Evolutionary conservation across 2,888 invertebrate species (phyloP), one percentile per base, ranked within the genome.

Genomic region (Aquatica leii): DNA sequence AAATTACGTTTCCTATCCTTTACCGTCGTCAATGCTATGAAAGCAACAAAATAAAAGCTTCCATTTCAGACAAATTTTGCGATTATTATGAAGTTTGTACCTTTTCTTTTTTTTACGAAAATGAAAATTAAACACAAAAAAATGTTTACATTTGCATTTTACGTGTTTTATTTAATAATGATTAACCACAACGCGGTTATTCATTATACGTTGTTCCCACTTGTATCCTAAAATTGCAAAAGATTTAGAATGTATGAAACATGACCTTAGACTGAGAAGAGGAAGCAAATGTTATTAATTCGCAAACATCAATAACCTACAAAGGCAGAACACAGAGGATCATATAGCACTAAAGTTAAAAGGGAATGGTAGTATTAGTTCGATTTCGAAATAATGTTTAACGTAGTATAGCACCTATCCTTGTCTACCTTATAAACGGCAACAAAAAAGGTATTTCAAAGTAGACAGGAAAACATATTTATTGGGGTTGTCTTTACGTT

Each of bases 281-380:
- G 57, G 62, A 52, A 61, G 65, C 64, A 66, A 69, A 63, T 61
- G 67, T 67, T 69, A 71, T 71, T 69, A 71, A 71, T 71, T 71
- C 69, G 62, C 68, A 69, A 68, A 69, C 69, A 69, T 71, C 70
- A 69, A 69, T 71, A 71, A 69, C 68, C 41, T 66, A 71, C 70
- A 69, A 66, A 54, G 53, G 62, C 69, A 65, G 69, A 68, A 69
- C 69, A 63, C 66, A 66, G 65, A 71, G 65, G 70, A 68, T 67
- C 65, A 66, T 66, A 64, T 70, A 63, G 64, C 65, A 61, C 57
- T 60, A 56, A 64, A 65, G 67, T 69, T 69, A 67, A 69, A 68
- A 61, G 65, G 49, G 55, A 69, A 67, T 61, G 57, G 66, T 68
- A 61, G 66, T 70, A 70, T 68, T 67, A 54, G 60, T 57, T 60